Base-by-base conservation (phyloP, 1,140 invertebrate genomes). In the Caenorhabditis briggsae region DNA sequence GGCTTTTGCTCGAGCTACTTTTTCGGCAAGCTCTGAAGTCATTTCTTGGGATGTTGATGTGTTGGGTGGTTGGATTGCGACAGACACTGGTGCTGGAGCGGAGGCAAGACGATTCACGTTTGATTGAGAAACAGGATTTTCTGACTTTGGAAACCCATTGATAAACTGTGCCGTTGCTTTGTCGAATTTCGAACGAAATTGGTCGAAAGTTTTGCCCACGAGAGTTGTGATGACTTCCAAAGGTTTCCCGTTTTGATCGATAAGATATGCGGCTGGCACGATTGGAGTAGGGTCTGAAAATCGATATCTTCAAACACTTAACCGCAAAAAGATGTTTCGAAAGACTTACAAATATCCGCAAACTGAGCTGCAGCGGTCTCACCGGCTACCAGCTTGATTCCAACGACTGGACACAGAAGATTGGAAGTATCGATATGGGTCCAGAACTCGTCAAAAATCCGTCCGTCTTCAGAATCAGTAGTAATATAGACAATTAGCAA, bases 221-320 rank as follows among this genome's bases (percentile, higher is more conserved):
- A 74, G 65, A 2, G 65, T 43, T 46, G 65, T 74, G 16, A 74
- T 74, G 5, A 74, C 65, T 74, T 74, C 65, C 2, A 74, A n/a
- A 16, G 65, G 65, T 46, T 74, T 74, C 46, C 65, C 65, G 46
- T 74, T 48, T 46, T 46, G 65, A n/a, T 74, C 43, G 16, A 74
- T 74, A 20, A 74, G 65, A 74, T 74, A 74, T 18, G 43, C 65
- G 5, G 65, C 65, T 9, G 65, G 65, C 9, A 74, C 20, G 23
- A 74, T 74, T n/a, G 65, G 65, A 9, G 65, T 74, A 46, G 65
- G 65, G n/a, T 74, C 65, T 74, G 41, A 46, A 74, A 74, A 48
- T 46, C 1, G 18, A 5, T 6, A 25, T 46, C 6, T n/a, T 8
- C 1, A 8, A 33, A 64, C 6, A 14, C 25, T 64, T 64, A 33